Conservation (phyloP, 2,797 vertebrate genomes). For the Pteropus rufus region DNA sequence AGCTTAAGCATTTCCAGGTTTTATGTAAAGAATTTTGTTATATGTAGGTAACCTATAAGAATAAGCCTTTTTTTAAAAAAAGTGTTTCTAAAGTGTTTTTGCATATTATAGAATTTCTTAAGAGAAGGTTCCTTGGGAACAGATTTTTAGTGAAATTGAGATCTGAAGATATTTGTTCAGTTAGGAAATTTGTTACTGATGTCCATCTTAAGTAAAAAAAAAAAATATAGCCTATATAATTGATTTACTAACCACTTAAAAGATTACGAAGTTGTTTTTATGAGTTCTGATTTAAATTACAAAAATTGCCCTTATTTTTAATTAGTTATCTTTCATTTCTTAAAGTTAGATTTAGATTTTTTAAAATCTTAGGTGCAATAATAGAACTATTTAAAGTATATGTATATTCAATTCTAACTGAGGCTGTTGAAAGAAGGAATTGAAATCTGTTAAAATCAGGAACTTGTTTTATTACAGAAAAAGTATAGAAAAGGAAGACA, state of each 20-base stretch:
- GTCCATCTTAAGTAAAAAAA: neutral
- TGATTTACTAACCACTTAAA: neutral
- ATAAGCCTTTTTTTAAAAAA: neutral
- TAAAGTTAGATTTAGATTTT: neutral
- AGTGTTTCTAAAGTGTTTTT: neutral
- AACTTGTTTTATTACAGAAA: conserved; percentile 1
- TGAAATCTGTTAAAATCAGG: conserved; percentile 22
- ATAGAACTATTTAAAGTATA: neutral
- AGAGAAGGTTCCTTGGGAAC: neutral
- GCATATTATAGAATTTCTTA: neutral
- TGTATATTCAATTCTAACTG: neutral
- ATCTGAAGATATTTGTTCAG: neutral
- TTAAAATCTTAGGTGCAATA: neutral
- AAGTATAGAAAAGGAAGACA: neutral
- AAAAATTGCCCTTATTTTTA: neutral
- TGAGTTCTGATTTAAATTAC: neutral
- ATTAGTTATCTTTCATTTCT: neutral
- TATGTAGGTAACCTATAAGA: neutral
- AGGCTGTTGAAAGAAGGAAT: conserved; percentile 4
- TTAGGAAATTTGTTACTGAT: conserved; percentile 14
- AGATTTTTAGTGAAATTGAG: neutral
- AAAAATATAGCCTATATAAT: neutral
- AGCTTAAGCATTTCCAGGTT: neutral
- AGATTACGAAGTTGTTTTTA: neutral
- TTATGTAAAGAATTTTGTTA: neutral